A percentile compares a stretch with the other conserved stretches of the same genome.
Conservation (phyloP, 2,888 invertebrate genomes). For the Exocentrus adspersus region DNA sequence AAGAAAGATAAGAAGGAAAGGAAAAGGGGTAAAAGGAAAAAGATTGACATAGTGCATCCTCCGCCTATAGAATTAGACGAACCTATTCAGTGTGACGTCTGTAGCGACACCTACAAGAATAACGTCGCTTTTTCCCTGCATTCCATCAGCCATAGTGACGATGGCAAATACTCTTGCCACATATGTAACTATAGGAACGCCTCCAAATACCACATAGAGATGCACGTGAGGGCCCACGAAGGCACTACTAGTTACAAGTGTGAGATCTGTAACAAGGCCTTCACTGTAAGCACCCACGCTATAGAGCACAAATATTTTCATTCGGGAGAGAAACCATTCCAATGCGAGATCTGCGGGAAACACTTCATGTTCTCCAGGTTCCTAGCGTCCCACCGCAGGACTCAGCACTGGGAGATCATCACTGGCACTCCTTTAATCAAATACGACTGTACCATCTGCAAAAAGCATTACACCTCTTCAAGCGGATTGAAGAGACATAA, state of each 20-base stretch:
- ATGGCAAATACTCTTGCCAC: conserved; percentile 54
- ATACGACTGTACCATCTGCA: conserved; percentile 58
- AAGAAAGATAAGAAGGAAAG: conserved; percentile 23
- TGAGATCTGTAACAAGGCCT: conserved; percentile 63
- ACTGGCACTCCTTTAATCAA: conserved; percentile 59
- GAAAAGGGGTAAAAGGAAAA: conserved; percentile 21
- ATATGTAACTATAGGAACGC: conserved; percentile 53
- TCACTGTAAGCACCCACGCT: conserved; percentile 64
- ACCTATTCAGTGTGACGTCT: conserved; percentile 57
- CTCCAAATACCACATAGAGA: conserved; percentile 56
- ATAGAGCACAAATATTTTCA: conserved; percentile 63
- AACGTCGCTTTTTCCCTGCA: conserved; percentile 55
- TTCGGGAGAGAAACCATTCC: conserved; percentile 65
- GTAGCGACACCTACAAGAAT: conserved; percentile 54
- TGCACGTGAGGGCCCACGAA: conserved; percentile 63
- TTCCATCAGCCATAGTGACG: conserved; percentile 52
- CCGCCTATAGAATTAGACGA: conserved; percentile 51
- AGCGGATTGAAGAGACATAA: conserved; percentile 54
- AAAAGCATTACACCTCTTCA: conserved; percentile 56
- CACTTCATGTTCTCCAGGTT: conserved; percentile 66
- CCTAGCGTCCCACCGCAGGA: conserved; percentile 64
- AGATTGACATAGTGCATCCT: conserved; percentile 36
- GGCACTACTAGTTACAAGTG: conserved; percentile 63
- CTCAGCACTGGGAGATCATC: conserved; percentile 64
- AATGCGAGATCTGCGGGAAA: conserved; percentile 66